phyloP scores from a whole-genome alignment of 2,113 vertebrate genomes.

The Hiodon alosoides region DNA sequence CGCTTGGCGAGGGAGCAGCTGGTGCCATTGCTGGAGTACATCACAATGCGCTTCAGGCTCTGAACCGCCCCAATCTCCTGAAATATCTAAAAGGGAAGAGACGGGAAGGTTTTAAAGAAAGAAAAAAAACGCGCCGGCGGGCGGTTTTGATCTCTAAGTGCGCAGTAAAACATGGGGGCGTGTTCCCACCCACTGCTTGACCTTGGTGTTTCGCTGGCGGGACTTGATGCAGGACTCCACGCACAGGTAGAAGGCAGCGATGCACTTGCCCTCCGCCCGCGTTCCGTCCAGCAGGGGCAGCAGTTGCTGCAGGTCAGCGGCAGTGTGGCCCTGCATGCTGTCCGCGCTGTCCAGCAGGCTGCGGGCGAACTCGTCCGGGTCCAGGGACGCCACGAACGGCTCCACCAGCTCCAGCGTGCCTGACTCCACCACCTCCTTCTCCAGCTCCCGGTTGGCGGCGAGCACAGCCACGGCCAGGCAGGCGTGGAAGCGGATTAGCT shows the following conservation, averaged over 20 bases:
- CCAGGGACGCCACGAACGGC: conserved; percentile 87
- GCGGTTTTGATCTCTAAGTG: neutral
- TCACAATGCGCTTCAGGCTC: conserved; percentile 88
- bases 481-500: conserved; percentile 83
- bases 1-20: conserved; percentile 79
- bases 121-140: too few species aligned
- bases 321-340: conserved; percentile 80
- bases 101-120: neutral
- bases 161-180: neutral
- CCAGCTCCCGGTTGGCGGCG: conserved; percentile 87
- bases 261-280: conserved; percentile 86
- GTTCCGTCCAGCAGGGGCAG: conserved; percentile 85
- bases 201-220: conserved; percentile 89
- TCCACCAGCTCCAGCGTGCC: conserved; percentile 94
- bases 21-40: conserved; percentile 85
- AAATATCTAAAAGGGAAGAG: conserved; percentile 73
- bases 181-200: conserved; percentile 43
- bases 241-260: conserved; percentile 91
- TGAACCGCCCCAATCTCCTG: conserved; percentile 88
- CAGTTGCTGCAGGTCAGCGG: conserved; percentile 83
- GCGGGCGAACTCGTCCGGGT: conserved; percentile 78
- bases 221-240: conserved; percentile 86
- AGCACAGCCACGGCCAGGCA: conserved; percentile 86
- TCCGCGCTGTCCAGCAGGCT: conserved; percentile 77
- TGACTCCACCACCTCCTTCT: conserved; percentile 90